Percentiles rank a stretch among this genome's conserved stretches.
phyloP scores from a whole-genome alignment of 2,888 invertebrate species.

The Scaptomyza polygonia region DNA sequence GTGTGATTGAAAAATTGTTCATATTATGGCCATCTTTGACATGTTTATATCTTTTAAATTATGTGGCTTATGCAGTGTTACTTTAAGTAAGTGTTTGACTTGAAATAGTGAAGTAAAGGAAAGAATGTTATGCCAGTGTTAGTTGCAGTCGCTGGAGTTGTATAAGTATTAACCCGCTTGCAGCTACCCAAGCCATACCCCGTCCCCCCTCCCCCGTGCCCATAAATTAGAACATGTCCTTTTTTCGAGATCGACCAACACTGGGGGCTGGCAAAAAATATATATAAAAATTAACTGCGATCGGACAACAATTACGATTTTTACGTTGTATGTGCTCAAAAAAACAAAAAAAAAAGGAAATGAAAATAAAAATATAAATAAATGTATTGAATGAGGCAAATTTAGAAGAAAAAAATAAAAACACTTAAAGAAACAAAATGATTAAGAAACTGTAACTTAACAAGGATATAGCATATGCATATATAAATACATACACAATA shows the following conservation, averaged over 20 bases:
- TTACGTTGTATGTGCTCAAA: conserved; percentile 53
- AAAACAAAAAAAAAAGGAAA: not conserved
- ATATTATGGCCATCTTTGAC: not conserved
- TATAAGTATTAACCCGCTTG: conserved; percentile 41
- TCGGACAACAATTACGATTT: conserved; percentile 26
- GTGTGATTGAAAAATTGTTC: not conserved
- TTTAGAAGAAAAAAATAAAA: conserved; percentile 22
- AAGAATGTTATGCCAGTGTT: conserved; percentile 9
- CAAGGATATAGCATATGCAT: conserved; percentile 58
- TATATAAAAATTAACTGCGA: conserved; percentile 9
- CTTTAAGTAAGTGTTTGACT: not conserved
- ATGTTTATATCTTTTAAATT: not conserved
- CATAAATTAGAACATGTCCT: not conserved
- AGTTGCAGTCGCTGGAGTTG: conserved; percentile 15
- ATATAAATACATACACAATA: conserved; percentile 38
- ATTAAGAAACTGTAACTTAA: conserved; percentile 67
- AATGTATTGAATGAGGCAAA: conserved; percentile 11
- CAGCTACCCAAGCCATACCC: too few species aligned
- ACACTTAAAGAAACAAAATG: conserved; percentile 39
- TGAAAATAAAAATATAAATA: not conserved
- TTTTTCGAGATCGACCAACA: conserved; percentile 2
- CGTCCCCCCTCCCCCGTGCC: not conserved
- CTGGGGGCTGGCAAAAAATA: conserved; percentile 5
- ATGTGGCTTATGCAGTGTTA: not conserved
- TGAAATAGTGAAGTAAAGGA: not conserved